Percentiles rank a stretch among this genome's conserved stretches.
Evolutionary conservation across 2,113 vertebrate species (phyloP).

Genomic region (Cyprinodon tularosa): DNA sequence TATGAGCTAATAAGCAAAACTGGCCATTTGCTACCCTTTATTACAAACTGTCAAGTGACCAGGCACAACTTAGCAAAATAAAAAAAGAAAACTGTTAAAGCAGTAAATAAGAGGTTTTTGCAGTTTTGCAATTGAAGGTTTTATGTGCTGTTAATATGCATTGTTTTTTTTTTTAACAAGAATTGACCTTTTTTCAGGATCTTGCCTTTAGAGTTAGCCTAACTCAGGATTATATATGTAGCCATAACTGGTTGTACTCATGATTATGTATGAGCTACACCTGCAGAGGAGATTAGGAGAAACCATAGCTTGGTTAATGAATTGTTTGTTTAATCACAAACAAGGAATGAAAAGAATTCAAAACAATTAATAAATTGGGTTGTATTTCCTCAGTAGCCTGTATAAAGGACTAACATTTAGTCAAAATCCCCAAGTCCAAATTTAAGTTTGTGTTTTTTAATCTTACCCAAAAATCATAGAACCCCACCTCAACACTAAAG

Average conservation of each 20-base stretch:
- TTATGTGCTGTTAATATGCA: background rate
- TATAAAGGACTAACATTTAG: background rate
- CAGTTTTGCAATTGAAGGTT: background rate
- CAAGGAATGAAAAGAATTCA: background rate
- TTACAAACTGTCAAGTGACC: background rate
- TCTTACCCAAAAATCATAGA: background rate
- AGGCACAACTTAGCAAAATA: background rate
- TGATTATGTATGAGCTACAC: background rate
- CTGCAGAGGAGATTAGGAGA: background rate
- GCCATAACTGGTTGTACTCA: background rate
- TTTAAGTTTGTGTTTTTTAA: background rate
- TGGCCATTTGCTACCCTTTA: conserved; percentile 26
- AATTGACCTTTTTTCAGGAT: background rate
- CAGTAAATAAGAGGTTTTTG: background rate
- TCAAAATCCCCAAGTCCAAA: background rate
- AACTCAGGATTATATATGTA: background rate
- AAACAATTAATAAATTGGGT: background rate
- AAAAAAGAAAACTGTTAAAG: background rate
- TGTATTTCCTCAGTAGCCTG: background rate
- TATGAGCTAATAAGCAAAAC: conserved; percentile 5
- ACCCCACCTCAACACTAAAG: background rate
- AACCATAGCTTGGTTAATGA: background rate
- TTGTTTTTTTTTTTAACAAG: background rate
- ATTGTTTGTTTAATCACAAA: background rate
- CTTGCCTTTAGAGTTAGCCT: background rate